Percentiles rank a stretch among this genome's conserved stretches.
Conservation (phyloP, 2,113 vertebrate genomes). For the Rallus limicola region DNA sequence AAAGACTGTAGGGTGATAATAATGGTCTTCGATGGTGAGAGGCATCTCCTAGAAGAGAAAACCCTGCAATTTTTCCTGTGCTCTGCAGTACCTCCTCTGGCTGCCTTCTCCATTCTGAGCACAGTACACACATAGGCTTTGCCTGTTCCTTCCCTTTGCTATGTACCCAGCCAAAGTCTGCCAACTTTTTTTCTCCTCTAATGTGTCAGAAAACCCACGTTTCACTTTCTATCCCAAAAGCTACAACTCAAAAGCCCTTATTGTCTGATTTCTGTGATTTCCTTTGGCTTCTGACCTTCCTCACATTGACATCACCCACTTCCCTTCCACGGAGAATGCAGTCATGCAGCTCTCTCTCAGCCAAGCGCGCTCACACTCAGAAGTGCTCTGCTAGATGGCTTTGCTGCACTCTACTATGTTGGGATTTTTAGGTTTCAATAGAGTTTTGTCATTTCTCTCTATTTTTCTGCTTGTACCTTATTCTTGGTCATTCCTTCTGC, state of each 20-base stretch:
- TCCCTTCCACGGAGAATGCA: not conserved
- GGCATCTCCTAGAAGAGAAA: not conserved
- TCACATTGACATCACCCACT: not conserved
- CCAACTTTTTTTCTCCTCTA: not conserved
- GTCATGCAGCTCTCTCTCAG: not conserved
- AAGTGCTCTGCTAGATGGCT: not conserved
- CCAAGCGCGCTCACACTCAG: not conserved
- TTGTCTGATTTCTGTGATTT: not conserved
- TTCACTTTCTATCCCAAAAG: not conserved
- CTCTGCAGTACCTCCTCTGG: not conserved
- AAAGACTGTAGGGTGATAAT: not conserved
- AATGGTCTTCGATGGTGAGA: not conserved
- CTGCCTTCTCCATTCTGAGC: not conserved
- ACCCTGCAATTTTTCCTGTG: not conserved
- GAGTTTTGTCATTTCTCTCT: not conserved
- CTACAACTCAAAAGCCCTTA: not conserved
- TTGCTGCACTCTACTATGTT: not conserved
- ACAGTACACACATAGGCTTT: not conserved
- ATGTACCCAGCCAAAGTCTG: not conserved
- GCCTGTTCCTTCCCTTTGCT: not conserved
- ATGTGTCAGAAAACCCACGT: not conserved
- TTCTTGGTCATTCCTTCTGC: not conserved
- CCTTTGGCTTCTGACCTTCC: conserved; percentile 25
- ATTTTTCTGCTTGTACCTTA: not conserved
- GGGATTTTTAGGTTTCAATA: not conserved